A percentile compares a stretch with the other conserved stretches of the same genome.
These are phyloP conservation scores for Columba livia DNA, from an alignment of 2,113 vertebrate species.

Conservation along the genomic window DNA sequence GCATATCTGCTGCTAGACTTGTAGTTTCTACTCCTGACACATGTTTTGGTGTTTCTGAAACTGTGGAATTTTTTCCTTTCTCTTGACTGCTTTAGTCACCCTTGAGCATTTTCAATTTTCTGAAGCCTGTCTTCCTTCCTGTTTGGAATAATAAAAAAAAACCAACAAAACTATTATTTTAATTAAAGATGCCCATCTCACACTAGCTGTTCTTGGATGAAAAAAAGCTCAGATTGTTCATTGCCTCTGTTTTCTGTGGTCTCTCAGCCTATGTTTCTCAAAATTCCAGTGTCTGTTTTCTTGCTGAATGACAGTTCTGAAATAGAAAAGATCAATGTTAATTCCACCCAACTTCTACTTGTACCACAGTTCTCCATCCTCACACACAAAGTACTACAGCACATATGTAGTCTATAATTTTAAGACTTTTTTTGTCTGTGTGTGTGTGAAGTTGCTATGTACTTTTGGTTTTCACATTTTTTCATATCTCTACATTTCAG, in stretches of 20 bases:
- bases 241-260: neutral
- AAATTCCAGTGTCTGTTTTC: neutral
- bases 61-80: neutral
- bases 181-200: neutral
- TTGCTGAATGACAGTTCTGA: neutral
- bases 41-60: neutral
- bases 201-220: neutral
- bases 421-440: neutral
- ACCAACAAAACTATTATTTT: neutral
- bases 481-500: neutral
- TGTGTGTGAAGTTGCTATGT: neutral
- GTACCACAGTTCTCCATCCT: neutral
- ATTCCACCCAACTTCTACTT: neutral
- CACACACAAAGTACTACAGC: neutral
- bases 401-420: neutral
- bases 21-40: neutral
- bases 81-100: neutral
- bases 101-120: neutral
- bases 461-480: neutral
- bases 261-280: neutral
- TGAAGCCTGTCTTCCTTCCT: neutral
- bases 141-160: neutral
- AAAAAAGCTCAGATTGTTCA: neutral
- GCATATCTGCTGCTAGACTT: neutral
- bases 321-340: neutral